These are phyloP conservation scores for Mallotus villosus DNA, from an alignment of 2,797 vertebrate genomes.

Conservation along the genomic window DNA sequence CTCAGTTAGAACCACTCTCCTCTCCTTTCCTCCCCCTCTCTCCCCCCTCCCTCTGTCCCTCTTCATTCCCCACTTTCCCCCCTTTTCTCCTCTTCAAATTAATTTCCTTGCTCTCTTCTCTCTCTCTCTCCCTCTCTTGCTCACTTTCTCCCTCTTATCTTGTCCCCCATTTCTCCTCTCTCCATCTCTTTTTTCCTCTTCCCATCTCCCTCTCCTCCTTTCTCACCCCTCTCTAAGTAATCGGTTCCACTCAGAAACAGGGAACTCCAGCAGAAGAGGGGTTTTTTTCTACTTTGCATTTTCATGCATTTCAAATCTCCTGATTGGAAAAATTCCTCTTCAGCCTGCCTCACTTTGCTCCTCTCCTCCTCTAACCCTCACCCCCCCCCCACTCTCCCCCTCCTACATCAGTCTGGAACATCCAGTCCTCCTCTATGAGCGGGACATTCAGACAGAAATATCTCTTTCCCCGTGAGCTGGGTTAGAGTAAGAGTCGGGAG, in stretches of 20 bases:
- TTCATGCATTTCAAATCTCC: constrained; percentile 8
- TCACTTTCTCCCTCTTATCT: neutral
- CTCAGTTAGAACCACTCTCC: constrained; percentile 18
- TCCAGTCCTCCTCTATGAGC: neutral
- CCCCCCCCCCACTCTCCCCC: too few relatives aligned
- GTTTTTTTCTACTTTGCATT: constrained; percentile 5
- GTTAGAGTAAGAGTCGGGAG: too few relatives aligned
- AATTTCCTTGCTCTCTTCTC: neutral
- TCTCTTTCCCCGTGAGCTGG: neutral
- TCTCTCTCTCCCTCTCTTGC: neutral
- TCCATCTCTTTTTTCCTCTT: neutral
- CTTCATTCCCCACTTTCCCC: neutral
- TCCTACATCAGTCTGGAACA: too few relatives aligned
- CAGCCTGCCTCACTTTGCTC: neutral
- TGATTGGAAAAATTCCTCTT: constrained; percentile 2
- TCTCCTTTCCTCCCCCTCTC: constrained; percentile 3
- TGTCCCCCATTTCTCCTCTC: neutral
- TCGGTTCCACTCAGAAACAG: neutral
- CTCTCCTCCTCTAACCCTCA: neutral
- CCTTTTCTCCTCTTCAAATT: neutral
- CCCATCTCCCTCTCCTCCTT: neutral
- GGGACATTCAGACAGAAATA: neutral
- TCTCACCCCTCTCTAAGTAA: neutral
- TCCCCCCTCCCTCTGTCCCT: neutral
- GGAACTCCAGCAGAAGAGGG: neutral